Percentiles rank a stretch among this genome's conserved stretches.
phyloP scores from a whole-genome alignment of 2,113 vertebrate genomes.

The Ochotona princeps region DNA sequence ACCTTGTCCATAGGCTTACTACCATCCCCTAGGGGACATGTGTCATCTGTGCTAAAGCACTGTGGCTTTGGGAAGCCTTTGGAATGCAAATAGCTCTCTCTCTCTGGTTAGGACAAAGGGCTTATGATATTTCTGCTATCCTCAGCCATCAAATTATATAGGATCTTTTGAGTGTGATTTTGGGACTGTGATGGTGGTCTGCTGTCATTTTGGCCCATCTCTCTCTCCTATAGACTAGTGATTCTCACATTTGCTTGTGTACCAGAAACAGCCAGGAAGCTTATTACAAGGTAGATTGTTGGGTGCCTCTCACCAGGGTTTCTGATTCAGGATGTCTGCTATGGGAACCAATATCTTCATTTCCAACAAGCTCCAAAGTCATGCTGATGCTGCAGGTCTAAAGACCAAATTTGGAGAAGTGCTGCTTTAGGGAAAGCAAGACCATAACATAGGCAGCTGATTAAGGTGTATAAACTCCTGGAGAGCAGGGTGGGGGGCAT shows the following conservation, averaged over 20 bases:
- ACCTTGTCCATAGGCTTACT: neutral
- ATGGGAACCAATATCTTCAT: neutral
- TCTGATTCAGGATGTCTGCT: conserved; percentile 14
- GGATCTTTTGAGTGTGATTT: neutral
- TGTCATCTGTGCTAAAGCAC: neutral
- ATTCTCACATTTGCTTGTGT: conserved; percentile 36
- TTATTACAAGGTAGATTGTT: conserved; percentile 7
- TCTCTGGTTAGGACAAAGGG: neutral
- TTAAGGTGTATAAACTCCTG: neutral
- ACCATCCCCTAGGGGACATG: neutral
- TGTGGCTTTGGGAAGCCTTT: neutral
- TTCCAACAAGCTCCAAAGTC: conserved; percentile 34
- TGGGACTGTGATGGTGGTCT: neutral
- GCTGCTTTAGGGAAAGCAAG: conserved; percentile 10
- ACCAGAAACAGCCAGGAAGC: neutral
- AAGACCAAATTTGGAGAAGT: conserved; percentile 22
- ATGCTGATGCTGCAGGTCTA: neutral
- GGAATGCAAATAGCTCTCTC: conserved; percentile 41
- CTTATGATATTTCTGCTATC: conserved; percentile 3
- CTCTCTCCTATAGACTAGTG: neutral
- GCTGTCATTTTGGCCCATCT: neutral
- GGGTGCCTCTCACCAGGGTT: neutral
- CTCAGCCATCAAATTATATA: neutral
- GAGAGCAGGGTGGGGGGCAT: neutral
- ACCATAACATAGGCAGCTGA: neutral